Conservation (phyloP, 2,888 invertebrate genomes). For the Alviniconcha strummeri region DNA sequence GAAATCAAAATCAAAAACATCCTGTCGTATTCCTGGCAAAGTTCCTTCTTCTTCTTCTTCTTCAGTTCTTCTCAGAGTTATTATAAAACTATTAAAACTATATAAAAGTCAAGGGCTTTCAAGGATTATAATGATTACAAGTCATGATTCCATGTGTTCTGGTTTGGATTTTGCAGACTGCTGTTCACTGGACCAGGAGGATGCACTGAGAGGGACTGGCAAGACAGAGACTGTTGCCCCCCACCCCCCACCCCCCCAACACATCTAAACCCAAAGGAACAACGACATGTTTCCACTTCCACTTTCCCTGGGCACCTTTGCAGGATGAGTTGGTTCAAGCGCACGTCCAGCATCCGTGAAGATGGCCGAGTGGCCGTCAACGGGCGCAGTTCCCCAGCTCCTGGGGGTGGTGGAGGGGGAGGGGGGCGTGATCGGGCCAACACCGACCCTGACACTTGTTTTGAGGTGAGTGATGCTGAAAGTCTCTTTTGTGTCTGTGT, state of each 20-base stretch:
- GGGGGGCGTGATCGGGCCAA: constrained; percentile 48
- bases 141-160: no score
- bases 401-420: constrained; percentile 36
- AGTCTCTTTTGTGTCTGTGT: not conserved
- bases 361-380: constrained; percentile 20
- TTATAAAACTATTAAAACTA: no score
- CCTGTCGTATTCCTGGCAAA: no score
- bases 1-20: no score
- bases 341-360: constrained; percentile 29
- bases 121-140: no score
- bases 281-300: not conserved
- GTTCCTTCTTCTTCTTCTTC: no score
- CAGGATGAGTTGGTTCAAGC: constrained; percentile 60
- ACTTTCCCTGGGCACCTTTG: not conserved
- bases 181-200: no score
- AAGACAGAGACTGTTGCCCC: not conserved
- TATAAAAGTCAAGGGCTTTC: no score
- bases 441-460: constrained; percentile 85
- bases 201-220: no score
- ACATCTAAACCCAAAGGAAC: not conserved
- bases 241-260: no score
- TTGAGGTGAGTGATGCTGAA: constrained; percentile 76
- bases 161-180: no score
- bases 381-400: constrained; percentile 42
- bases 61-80: no score